phyloP scores from a whole-genome alignment of 2,797 vertebrate genomes.

The Lacerta viridis region DNA sequence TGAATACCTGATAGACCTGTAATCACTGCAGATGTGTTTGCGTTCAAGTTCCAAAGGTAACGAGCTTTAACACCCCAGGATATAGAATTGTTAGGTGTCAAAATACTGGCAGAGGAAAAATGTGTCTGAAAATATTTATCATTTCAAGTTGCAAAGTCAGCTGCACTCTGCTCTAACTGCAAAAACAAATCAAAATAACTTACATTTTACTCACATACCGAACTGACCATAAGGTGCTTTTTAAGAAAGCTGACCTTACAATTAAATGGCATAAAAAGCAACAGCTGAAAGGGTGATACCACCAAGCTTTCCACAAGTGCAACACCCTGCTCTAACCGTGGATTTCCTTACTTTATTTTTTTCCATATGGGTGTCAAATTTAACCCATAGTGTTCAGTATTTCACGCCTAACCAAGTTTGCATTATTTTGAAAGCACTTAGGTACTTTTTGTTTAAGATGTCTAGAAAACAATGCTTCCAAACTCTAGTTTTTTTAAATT shows the following conservation, averaged over 20 bases:
- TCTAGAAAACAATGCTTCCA: not conserved
- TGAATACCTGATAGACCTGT: constrained; percentile 32
- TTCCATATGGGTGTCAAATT: not conserved
- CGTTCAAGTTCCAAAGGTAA: constrained; percentile 49
- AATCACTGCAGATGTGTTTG: not conserved
- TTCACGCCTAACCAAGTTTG: not conserved
- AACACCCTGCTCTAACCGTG: not conserved
- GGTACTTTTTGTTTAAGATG: not conserved
- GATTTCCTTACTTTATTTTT: constrained; percentile 18
- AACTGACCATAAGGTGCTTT: constrained; percentile 30
- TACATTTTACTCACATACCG: constrained; percentile 40
- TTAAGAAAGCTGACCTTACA: constrained; percentile 10
- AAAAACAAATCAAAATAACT: constrained; percentile 50
- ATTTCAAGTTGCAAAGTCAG: constrained; percentile 53
- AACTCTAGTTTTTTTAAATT: not conserved
- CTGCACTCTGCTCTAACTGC: constrained; percentile 37
- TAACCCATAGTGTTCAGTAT: fast-evolving
- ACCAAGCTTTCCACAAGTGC: constrained; percentile 24
- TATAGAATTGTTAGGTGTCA: constrained; percentile 44
- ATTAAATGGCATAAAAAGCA: not conserved
- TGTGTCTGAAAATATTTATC: constrained; percentile 54
- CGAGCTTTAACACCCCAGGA: constrained; percentile 12
- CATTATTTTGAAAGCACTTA: fast-evolving
- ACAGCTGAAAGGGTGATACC: not conserved
- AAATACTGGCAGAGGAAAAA: constrained; percentile 49